Conservation (phyloP, 1,140 invertebrate species). For the Drosophila subobscura region DNA sequence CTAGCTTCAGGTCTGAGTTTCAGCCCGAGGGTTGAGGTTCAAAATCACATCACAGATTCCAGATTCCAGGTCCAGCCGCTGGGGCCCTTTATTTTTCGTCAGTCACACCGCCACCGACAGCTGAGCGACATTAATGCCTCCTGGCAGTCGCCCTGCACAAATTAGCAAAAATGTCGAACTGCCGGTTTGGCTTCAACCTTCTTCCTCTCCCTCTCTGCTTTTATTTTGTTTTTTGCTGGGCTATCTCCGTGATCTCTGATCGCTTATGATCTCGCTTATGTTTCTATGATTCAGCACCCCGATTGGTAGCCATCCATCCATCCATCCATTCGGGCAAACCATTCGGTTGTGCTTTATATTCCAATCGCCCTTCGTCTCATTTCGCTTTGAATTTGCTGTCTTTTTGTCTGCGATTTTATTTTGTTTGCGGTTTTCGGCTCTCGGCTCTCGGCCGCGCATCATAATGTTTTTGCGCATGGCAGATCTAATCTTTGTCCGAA, state of each 20-base stretch:
- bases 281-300: conserved; percentile 78
- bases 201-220: conserved; percentile 7
- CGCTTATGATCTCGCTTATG: conserved; percentile 75
- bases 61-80: neutral
- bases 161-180: conserved; percentile 64
- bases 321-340: conserved; percentile 9
- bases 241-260: conserved; percentile 54
- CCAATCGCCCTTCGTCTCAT: conserved; percentile 37
- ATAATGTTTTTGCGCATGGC: conserved; percentile 80
- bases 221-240: conserved; percentile 32
- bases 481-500: conserved; percentile 74
- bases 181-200: conserved; percentile 44
- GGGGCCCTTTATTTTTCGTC: conserved; percentile 37
- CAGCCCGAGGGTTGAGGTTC: neutral
- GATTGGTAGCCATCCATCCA: conserved; percentile 74
- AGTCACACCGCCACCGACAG: conserved; percentile 53
- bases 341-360: conserved; percentile 37
- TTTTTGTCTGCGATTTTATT: conserved; percentile 51
- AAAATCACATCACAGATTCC: neutral
- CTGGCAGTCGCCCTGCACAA: conserved; percentile 74
- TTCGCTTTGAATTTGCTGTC: conserved; percentile 19
- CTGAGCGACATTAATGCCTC: conserved; percentile 78
- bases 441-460: conserved; percentile 54
- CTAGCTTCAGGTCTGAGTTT: conserved; percentile 46
- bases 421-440: conserved; percentile 54